Percentiles rank a stretch among this genome's conserved stretches.
Evolutionary conservation across 2,888 invertebrate species (phyloP).

Genomic region (Watsonalla cultraria): DNA sequence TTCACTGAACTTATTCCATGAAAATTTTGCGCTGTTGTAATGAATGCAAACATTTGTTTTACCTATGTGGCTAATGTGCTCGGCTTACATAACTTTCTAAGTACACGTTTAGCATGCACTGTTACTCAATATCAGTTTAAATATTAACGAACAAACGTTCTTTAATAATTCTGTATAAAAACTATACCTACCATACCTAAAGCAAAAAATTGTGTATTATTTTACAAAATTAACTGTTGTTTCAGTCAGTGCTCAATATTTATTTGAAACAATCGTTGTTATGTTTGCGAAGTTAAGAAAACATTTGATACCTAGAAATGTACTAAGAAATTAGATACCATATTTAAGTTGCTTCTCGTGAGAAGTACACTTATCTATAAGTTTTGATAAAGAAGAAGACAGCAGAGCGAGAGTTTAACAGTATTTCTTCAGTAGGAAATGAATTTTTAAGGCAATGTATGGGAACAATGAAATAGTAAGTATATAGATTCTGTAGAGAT

Average conservation of each 20-base stretch:
- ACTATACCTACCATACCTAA: slow-evolving; percentile 38
- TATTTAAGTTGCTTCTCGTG: too few species aligned
- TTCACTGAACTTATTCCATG: slow-evolving; percentile 67
- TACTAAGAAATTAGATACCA: not conserved
- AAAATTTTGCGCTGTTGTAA: slow-evolving; percentile 63
- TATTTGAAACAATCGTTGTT: slow-evolving; percentile 22
- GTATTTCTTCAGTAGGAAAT: too few species aligned
- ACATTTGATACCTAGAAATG: too few species aligned
- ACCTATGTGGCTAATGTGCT: slow-evolving; percentile 73
- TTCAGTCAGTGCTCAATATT: slow-evolving; percentile 41
- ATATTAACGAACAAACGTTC: slow-evolving; percentile 53
- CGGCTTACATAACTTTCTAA: slow-evolving; percentile 53
- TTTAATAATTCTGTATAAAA: slow-evolving; percentile 58
- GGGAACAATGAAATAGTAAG: too few species aligned
- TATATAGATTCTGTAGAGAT: too few species aligned
- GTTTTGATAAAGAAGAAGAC: too few species aligned
- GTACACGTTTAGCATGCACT: slow-evolving; percentile 47
- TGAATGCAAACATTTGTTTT: slow-evolving; percentile 56
- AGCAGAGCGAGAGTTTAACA: too few species aligned
- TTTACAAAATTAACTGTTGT: slow-evolving; percentile 22
- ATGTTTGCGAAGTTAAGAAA: not conserved
- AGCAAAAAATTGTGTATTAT: slow-evolving; percentile 43
- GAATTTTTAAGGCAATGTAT: too few species aligned
- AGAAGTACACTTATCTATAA: too few species aligned
- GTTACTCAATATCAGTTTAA: slow-evolving; percentile 42